A percentile compares a stretch with the other conserved stretches of the same genome.
Evolutionary conservation across 2,888 invertebrate species (phyloP).

Genomic region (Dascillus cervinus): DNA sequence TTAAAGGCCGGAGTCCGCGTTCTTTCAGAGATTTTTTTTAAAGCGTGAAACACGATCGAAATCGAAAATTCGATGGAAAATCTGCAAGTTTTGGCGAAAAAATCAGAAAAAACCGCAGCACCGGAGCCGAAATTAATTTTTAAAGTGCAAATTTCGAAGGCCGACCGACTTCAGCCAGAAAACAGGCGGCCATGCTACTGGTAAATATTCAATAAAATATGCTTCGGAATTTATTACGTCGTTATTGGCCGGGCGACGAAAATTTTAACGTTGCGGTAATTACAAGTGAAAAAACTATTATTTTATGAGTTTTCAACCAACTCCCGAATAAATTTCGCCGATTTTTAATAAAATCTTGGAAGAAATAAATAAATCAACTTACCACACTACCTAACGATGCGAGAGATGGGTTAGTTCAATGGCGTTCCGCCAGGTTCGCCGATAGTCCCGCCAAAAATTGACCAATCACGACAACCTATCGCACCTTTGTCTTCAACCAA

Average conservation of each 20-base stretch:
- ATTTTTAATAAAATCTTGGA: conserved; percentile 37
- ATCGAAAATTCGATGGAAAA: too few species aligned
- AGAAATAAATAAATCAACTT: conserved; percentile 33
- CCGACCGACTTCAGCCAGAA: conserved; percentile 26
- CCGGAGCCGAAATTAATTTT: conserved; percentile 39
- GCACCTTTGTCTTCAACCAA: too few species aligned
- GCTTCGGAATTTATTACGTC: conserved; percentile 33
- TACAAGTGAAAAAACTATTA: conserved; percentile 39
- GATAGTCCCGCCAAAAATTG: conserved; percentile 36
- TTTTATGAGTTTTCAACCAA: conserved; percentile 29
- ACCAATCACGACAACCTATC: conserved; percentile 34
- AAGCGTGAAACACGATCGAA: too few species aligned
- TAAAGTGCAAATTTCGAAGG: conserved; percentile 22
- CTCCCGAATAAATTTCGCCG: conserved; percentile 31
- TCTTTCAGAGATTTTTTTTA: too few species aligned
- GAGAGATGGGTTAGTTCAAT: conserved; percentile 20
- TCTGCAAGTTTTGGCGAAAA: too few species aligned
- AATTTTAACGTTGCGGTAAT: conserved; percentile 29
- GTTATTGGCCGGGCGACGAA: conserved; percentile 21
- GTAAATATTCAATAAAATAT: conserved; percentile 32
- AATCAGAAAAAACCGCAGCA: too few species aligned
- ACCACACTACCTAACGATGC: conserved; percentile 25
- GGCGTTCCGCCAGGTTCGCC: conserved; percentile 39
- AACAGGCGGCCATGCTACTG: conserved; percentile 34
- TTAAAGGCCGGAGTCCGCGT: too few species aligned